A percentile compares a stretch with the other conserved stretches of the same genome.
Conservation (phyloP, 2,888 invertebrate genomes). For the Trichogramma evanescens region DNA sequence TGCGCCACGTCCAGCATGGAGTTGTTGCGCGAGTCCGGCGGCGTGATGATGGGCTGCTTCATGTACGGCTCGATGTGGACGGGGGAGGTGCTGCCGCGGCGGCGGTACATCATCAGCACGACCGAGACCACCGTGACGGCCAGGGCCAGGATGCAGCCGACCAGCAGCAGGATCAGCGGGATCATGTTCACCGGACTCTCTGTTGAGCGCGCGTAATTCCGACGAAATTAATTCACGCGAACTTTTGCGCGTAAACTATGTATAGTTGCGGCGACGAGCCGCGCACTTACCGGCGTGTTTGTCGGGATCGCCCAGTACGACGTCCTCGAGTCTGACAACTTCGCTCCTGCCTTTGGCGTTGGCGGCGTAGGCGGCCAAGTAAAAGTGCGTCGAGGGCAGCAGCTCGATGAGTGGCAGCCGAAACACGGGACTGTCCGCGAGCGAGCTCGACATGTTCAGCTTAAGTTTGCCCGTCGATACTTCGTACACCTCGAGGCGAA, state of each 20-base stretch:
- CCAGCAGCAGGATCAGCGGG: constrained; percentile 63
- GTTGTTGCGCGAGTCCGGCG: constrained; percentile 49
- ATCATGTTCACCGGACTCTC: constrained; percentile 64
- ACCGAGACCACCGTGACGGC: constrained; percentile 59
- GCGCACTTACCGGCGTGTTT: constrained; percentile 65
- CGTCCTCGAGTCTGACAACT: constrained; percentile 68
- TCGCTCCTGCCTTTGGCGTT: constrained; percentile 83
- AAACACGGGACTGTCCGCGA: constrained; percentile 51
- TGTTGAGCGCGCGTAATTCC: constrained; percentile 30
- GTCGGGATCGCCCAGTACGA: constrained; percentile 80
- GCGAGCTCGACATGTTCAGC: constrained; percentile 63
- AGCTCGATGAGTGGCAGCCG: constrained; percentile 56
- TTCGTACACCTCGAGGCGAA: constrained; percentile 76
- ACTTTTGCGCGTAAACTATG: too few relatives aligned
- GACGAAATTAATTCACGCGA: not conserved
- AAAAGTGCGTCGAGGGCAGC: constrained; percentile 49
- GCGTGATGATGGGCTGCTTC: constrained; percentile 46
- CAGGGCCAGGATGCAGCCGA: constrained; percentile 60
- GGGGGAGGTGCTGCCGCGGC: constrained; percentile 50
- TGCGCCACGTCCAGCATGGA: constrained; percentile 70
- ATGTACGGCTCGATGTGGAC: constrained; percentile 46
- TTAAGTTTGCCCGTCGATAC: constrained; percentile 64
- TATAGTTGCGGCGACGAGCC: not conserved
- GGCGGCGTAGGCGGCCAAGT: constrained; percentile 69
- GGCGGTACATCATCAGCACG: constrained; percentile 59